Conservation (phyloP, 2,113 vertebrate genomes). For the Donacobius atricapilla region DNA sequence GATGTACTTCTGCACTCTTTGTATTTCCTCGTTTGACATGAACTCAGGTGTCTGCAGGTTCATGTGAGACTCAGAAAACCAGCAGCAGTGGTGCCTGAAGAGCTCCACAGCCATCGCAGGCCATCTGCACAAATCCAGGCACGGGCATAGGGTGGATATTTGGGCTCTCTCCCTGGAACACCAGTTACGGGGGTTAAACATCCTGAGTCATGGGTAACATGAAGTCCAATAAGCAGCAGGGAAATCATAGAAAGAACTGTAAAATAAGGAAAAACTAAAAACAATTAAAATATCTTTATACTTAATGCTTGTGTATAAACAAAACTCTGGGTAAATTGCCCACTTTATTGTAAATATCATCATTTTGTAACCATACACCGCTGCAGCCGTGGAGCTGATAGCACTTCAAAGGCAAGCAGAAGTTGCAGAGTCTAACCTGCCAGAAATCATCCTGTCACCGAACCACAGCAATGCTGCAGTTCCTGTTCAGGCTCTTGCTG, state of each 20-base stretch:
- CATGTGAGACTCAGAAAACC: not conserved
- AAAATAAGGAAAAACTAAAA: not conserved
- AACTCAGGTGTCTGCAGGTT: not conserved
- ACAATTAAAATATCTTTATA: not conserved
- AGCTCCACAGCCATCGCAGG: not conserved
- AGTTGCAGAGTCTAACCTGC: not conserved
- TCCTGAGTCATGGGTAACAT: not conserved
- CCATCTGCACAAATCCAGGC: not conserved
- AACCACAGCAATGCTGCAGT: not conserved
- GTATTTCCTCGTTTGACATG: not conserved
- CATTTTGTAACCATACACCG: not conserved
- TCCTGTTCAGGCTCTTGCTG: not conserved
- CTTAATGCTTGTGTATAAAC: not conserved
- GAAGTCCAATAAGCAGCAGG: not conserved
- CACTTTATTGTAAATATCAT: not conserved
- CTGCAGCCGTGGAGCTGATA: not conserved
- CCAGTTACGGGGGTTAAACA: not conserved
- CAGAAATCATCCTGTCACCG: not conserved
- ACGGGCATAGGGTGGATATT: not conserved
- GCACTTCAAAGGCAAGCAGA: not conserved
- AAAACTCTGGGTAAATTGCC: not conserved
- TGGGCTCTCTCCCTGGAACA: not conserved
- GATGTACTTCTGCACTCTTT: not conserved
- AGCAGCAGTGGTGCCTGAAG: not conserved
- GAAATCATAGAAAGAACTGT: not conserved